Evolutionary conservation across 2,113 vertebrate species (phyloP).

Genomic region (Hirundichthys speculiger): DNA sequence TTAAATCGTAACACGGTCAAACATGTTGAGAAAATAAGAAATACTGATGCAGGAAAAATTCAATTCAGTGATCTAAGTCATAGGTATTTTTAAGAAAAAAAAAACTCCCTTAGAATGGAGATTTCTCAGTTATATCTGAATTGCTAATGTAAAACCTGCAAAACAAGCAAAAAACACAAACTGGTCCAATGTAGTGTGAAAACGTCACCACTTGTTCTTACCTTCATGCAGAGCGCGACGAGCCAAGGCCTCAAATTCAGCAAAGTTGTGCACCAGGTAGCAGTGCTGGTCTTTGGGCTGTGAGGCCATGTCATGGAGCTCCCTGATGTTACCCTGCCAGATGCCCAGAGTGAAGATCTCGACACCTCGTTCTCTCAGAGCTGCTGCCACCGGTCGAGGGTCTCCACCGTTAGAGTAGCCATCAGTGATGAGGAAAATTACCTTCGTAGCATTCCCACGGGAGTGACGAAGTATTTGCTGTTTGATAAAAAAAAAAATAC

Average conservation of each 20-base stretch:
- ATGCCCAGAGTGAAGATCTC: slow-evolving; percentile 98
- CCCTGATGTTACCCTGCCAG: slow-evolving; percentile 97
- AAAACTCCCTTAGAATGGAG: background rate
- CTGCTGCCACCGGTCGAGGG: slow-evolving; percentile 90
- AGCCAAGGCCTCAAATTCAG: slow-evolving; percentile 96
- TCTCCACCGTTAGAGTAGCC: slow-evolving; percentile 98
- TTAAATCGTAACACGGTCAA: slow-evolving; percentile 28
- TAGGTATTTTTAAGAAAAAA: background rate
- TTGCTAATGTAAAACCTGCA: too few species aligned
- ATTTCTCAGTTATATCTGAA: background rate
- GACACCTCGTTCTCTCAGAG: slow-evolving; percentile 89
- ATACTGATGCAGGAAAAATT: slow-evolving; percentile 28
- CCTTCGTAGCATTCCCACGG: slow-evolving; percentile 89
- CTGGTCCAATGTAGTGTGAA: too few species aligned
- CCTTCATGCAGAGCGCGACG: slow-evolving; percentile 96
- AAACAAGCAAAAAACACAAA: too few species aligned
- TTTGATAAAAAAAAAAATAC: slow-evolving; percentile 20
- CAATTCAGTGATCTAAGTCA: too few species aligned
- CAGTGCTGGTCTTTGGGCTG: slow-evolving; percentile 96
- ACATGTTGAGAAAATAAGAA: slow-evolving; percentile 19
- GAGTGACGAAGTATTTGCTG: slow-evolving; percentile 96
- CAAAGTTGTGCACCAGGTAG: slow-evolving; percentile 95
- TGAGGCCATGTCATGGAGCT: slow-evolving; percentile 97
- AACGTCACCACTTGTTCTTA: slow-evolving; percentile 54
- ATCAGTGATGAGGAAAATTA: slow-evolving; percentile 97